Evolutionary conservation across 2,797 vertebrate species (phyloP).

Genomic region (Poeciliopsis gracilis): DNA sequence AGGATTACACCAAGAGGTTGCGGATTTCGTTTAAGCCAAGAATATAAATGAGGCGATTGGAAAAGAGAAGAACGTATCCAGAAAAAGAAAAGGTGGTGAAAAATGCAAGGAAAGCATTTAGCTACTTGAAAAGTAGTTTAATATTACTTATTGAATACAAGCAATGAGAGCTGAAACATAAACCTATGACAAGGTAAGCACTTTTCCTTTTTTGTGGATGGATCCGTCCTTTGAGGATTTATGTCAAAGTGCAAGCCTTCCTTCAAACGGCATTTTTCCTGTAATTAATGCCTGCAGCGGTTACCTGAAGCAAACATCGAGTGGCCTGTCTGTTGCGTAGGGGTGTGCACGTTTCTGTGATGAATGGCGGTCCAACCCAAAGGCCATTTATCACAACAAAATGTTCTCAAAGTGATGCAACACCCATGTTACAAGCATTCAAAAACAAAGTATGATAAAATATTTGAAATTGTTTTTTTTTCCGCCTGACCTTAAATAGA

Average conservation of each 20-base stretch:
- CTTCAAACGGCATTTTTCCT: neutral
- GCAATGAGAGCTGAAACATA: neutral
- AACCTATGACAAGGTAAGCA: neutral
- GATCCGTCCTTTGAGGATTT: neutral
- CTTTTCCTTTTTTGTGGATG: no score
- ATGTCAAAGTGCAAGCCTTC: neutral
- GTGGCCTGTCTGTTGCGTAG: neutral
- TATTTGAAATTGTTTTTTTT: neutral
- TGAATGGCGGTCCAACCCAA: neutral
- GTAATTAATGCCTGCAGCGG: neutral
- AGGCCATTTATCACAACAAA: neutral
- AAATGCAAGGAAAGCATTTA: neutral
- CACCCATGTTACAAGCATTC: neutral
- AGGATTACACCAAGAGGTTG: conserved; percentile 24
- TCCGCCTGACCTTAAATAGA: neutral
- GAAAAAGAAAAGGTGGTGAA: neutral
- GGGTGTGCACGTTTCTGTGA: neutral
- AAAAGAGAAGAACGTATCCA: neutral
- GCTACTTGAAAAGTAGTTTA: neutral
- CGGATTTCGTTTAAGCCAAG: conserved; percentile 15
- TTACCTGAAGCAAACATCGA: neutral
- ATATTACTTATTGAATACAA: neutral
- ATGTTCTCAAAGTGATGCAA: neutral
- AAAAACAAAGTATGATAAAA: neutral
- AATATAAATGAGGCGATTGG: conserved; percentile 12